phyloP scores from a whole-genome alignment of 2,888 invertebrate genomes.

The Pocota personata region DNA sequence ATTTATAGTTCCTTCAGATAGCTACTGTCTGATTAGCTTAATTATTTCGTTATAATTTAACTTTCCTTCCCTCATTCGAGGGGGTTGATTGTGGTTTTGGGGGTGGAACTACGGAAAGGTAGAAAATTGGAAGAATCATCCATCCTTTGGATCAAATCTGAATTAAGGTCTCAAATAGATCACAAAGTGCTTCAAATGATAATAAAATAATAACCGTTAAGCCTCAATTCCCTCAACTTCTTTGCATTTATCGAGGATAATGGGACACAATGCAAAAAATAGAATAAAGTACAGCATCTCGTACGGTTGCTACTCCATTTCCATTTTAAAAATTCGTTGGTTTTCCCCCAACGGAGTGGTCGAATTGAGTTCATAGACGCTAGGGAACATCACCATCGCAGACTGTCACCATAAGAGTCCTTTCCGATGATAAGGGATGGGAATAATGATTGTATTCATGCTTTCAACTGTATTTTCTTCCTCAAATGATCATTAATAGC shows the following conservation, averaged over 20 bases:
- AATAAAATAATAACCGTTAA: slow-evolving; percentile 21
- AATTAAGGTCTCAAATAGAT: slow-evolving; percentile 3
- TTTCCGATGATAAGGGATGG: not conserved
- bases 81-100: not conserved
- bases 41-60: slow-evolving; percentile 38
- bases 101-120: not conserved
- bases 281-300: not conserved
- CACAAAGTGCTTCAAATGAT: slow-evolving; percentile 12
- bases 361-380: not conserved
- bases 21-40: slow-evolving; percentile 26
- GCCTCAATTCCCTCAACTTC: not conserved
- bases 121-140: slow-evolving; percentile 15
- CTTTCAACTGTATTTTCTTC: not conserved
- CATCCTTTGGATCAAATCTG: slow-evolving; percentile 3
- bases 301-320: slow-evolving; percentile 12
- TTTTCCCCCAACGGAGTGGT: not conserved
- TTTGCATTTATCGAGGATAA: not conserved
- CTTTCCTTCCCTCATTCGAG: not conserved
- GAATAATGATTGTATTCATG: not conserved
- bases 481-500: slow-evolving; percentile 3
- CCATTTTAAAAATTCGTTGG: slow-evolving; percentile 4
- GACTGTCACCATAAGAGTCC: not conserved
- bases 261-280: not conserved
- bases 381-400: not conserved
- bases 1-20: slow-evolving; percentile 35